Conservation (phyloP, 1,140 invertebrate genomes). For the Drosophila willistoni region DNA sequence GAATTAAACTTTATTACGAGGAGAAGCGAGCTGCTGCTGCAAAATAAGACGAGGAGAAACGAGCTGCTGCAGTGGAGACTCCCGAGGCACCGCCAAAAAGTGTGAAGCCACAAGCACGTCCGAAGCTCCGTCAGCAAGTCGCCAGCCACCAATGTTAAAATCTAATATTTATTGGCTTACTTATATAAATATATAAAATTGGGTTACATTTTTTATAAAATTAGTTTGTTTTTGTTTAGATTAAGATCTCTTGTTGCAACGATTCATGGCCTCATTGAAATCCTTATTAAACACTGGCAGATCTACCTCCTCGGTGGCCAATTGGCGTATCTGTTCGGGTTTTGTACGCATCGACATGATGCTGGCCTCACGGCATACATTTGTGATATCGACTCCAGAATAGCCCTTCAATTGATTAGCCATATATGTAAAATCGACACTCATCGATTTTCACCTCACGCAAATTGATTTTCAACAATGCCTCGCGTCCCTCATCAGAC, state of each 20-base stretch:
- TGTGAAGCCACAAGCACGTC: too few species aligned
- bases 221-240: constrained; percentile 35
- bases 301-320: constrained; percentile 98
- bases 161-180: too few species aligned
- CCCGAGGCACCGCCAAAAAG: too few species aligned
- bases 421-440: constrained; percentile 92
- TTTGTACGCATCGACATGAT: constrained; percentile 99
- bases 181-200: too few species aligned
- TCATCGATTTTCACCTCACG: constrained; percentile 94
- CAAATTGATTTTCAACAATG: too few species aligned
- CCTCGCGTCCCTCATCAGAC: constrained; percentile 93
- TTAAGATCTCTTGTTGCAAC: constrained; percentile 92
- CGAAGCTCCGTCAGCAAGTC: too few species aligned
- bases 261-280: constrained; percentile 95
- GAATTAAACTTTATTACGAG: too few species aligned
- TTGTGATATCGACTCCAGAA: constrained; percentile 99
- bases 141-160: too few species aligned
- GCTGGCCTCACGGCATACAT: constrained; percentile 98
- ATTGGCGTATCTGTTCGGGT: constrained; percentile 96
- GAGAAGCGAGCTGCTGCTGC: too few species aligned
- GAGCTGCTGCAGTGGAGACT: too few species aligned
- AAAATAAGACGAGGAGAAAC: too few species aligned
- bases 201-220: too few species aligned
- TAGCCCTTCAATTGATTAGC: constrained; percentile 96
- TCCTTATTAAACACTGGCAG: constrained; percentile 95